Conservation (phyloP, 2,888 invertebrate species). For the Papilio gigon region DNA sequence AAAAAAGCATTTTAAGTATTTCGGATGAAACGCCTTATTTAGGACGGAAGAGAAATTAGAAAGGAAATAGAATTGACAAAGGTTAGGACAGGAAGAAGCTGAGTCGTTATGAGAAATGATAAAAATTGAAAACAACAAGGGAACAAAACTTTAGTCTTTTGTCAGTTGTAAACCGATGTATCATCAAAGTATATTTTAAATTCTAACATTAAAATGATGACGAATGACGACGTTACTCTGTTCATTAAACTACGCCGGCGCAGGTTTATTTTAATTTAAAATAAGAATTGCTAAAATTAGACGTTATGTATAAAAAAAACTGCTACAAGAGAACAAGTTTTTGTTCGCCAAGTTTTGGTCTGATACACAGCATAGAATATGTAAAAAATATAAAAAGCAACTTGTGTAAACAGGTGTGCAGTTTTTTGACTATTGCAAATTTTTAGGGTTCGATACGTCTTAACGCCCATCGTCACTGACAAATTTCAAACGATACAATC, state of each 20-base stretch:
- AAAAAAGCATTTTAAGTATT: too few relatives aligned
- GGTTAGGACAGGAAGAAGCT: too few relatives aligned
- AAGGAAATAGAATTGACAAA: too few relatives aligned
- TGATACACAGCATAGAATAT: not conserved
- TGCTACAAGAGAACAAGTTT: not conserved
- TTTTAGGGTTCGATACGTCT: not conserved
- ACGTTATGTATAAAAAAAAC: not conserved
- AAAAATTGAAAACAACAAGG: too few relatives aligned
- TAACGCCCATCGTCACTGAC: too few relatives aligned
- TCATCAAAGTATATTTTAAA: not conserved
- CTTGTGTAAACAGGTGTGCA: not conserved
- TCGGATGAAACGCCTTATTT: too few relatives aligned
- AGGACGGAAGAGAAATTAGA: too few relatives aligned
- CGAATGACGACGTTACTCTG: not conserved
- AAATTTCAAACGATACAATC: too few relatives aligned
- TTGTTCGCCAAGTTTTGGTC: not conserved
- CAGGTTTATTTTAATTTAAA: not conserved
- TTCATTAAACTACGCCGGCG: not conserved
- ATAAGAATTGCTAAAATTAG: not conserved
- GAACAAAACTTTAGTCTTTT: not conserved
- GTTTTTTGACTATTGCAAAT: not conserved
- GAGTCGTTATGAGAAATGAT: too few relatives aligned
- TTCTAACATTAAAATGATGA: not conserved
- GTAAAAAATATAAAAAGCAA: not conserved
- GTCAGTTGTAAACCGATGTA: not conserved